Conservation (phyloP, 1,140 invertebrate species). For the Gerris buenoi region DNA sequence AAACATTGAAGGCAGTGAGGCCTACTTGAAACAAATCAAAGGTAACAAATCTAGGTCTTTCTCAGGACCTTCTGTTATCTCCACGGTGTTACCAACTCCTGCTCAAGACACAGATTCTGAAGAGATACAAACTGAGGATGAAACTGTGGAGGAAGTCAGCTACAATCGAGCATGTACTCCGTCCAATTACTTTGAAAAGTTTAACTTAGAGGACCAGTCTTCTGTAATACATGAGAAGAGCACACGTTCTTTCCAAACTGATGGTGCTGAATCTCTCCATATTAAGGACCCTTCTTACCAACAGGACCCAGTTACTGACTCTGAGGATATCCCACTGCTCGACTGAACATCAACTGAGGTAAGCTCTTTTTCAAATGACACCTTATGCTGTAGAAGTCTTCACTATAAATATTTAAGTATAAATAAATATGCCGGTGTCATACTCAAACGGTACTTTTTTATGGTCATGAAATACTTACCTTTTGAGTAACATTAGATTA, state of each 20-base stretch:
- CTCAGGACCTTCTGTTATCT: neutral
- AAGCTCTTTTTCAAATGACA: neutral
- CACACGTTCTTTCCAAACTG: slow-evolving; percentile 30
- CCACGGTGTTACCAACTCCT: neutral
- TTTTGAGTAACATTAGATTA: too few relatives aligned
- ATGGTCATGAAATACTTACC: too few relatives aligned
- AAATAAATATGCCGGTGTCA: too few relatives aligned
- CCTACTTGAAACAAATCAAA: neutral
- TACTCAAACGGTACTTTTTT: too few relatives aligned
- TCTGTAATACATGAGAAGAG: slow-evolving; percentile 32
- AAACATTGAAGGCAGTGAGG: neutral
- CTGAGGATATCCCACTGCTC: slow-evolving; percentile 32
- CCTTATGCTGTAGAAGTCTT: neutral
- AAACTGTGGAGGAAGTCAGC: slow-evolving; percentile 19
- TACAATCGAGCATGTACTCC: neutral
- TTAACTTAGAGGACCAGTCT: slow-evolving; percentile 24
- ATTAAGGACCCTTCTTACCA: slow-evolving; percentile 31
- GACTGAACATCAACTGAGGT: slow-evolving; percentile 11
- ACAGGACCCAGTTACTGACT: slow-evolving; percentile 32
- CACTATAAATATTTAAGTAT: too few relatives aligned
- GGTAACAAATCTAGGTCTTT: neutral
- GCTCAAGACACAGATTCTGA: neutral
- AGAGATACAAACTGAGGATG: slow-evolving; percentile 16
- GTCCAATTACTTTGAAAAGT: neutral
- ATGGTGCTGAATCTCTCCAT: slow-evolving; percentile 33